These are phyloP conservation scores for Parnassius smintheus DNA, from an alignment of 2,888 invertebrate species.

Conservation along the genomic window DNA sequence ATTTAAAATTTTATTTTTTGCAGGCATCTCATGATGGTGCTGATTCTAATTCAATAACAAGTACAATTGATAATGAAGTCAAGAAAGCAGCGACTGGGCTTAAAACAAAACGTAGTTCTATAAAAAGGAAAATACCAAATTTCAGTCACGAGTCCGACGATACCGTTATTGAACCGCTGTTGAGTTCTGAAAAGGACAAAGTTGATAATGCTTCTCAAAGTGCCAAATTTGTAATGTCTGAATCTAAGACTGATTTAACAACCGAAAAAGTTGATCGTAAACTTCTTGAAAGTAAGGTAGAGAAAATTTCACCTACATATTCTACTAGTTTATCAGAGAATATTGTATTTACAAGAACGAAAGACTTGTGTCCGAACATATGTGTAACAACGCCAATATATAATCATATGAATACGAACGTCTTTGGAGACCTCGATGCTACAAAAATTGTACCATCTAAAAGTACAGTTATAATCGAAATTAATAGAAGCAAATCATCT, in stretches of 20 bases:
- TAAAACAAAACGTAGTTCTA: slow-evolving; percentile 69
- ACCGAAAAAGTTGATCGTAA: slow-evolving; percentile 46
- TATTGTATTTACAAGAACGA: slow-evolving; percentile 37
- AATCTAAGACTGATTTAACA: slow-evolving; percentile 63
- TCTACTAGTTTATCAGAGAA: slow-evolving; percentile 32
- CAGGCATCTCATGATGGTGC: slow-evolving; percentile 72
- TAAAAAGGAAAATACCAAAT: slow-evolving; percentile 64
- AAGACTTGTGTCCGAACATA: slow-evolving; percentile 41
- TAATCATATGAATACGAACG: slow-evolving; percentile 65
- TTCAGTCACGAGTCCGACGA: slow-evolving; percentile 67
- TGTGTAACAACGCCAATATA: slow-evolving; percentile 41
- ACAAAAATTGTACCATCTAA: slow-evolving; percentile 45
- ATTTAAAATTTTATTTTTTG: slow-evolving; percentile 8
- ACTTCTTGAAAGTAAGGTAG: slow-evolving; percentile 41
- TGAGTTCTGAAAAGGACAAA: slow-evolving; percentile 61
- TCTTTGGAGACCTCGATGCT: slow-evolving; percentile 47
- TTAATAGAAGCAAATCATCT: slow-evolving; percentile 51
- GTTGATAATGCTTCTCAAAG: slow-evolving; percentile 48
- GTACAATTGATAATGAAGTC: slow-evolving; percentile 67
- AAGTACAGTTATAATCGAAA: slow-evolving; percentile 61
- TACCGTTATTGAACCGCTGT: slow-evolving; percentile 66
- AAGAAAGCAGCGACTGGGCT: slow-evolving; percentile 67
- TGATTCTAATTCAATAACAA: slow-evolving; percentile 63
- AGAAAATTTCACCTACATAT: slow-evolving; percentile 34
- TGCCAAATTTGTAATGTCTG: slow-evolving; percentile 65